Evolutionary conservation across 2,113 vertebrate species (phyloP).

Genomic region (Equus quagga): DNA sequence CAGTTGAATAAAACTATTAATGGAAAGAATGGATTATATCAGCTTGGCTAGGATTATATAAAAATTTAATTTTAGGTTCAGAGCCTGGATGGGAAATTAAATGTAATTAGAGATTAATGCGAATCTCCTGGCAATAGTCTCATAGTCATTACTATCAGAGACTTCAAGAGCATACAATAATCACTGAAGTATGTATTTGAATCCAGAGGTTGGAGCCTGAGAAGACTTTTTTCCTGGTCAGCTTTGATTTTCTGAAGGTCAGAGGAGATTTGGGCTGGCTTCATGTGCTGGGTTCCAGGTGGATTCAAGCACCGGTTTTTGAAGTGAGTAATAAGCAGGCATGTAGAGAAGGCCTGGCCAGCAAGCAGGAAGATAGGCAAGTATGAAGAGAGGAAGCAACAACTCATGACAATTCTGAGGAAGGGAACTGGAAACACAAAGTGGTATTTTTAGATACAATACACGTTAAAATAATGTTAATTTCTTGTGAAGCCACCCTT

Average conservation of each 20-base stretch:
- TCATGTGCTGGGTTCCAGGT: not conserved
- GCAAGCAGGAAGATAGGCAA: not conserved
- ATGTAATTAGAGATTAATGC: not conserved
- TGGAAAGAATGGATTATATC: not conserved
- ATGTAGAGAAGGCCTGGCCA: not conserved
- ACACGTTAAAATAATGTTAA: not conserved
- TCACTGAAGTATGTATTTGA: not conserved
- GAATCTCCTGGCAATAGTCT: not conserved
- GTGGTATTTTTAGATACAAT: not conserved
- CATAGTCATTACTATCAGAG: not conserved
- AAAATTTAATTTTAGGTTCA: conserved; percentile 40
- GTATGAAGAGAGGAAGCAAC: no score
- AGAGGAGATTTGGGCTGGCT: not conserved
- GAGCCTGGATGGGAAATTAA: conserved; percentile 18
- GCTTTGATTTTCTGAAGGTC: not conserved
- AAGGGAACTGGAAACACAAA: not conserved
- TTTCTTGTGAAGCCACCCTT: not conserved
- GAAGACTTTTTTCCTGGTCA: not conserved
- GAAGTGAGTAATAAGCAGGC: not conserved
- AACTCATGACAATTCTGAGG: rapidly evolving
- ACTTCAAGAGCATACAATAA: not conserved
- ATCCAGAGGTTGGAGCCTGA: not conserved
- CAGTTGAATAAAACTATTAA: not conserved
- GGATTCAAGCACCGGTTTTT: not conserved
- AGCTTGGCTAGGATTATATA: not conserved